Evolutionary conservation across 2,888 invertebrate species (phyloP), one percentile per base, ranked within the genome.

Genomic region (Ichneumon xanthorius): DNA sequence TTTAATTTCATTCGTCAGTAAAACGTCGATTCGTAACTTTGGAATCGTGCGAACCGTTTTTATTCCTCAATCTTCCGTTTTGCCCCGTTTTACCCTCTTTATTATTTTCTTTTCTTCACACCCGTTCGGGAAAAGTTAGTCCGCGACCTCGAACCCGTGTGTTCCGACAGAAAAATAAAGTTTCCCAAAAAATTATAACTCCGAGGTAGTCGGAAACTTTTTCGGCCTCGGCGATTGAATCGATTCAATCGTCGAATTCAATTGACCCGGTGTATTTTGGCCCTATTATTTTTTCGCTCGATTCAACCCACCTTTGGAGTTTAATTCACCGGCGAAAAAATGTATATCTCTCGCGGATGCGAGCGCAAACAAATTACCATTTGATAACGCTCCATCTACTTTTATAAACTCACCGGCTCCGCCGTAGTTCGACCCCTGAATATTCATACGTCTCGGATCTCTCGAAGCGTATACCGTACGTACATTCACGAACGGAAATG

Each of bases 351-450:
- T 11, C 26, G 22, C 58, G 33, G 33, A 33, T 14, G 30, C 6
- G 16, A 37, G 19, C 14, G 6, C 63, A 45, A 26, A 70, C 70
- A 70, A 45, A 70, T 58, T 58, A 26, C 22, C 48, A 72, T 80
- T 72, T 67, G 50, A 72, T 40, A 40, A 50, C 61, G 58, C 68
- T 75, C 68, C 16, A 68, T 48, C 73, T 61, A 58, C 68, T 50
- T 37, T 70, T 37, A 68, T 61, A 50, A 50, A 79, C 50, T 71
- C 48, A 37, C 16, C 19, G 16, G 14, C 7, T 3, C 48, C 11
- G n/a, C n/a, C 58, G 40, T 33, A 11, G 7, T 19, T 68, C 5
- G 14, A 37, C 26, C 40, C 4, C 37, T 61, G 26, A 22, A 68
- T 30, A 78, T 68, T 68, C 68, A 58, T 68, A 68, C 63, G n/a